These are phyloP conservation scores for Asbolus verrucosus DNA, from an alignment of 1,140 invertebrate genomes.

Conservation along the genomic window DNA sequence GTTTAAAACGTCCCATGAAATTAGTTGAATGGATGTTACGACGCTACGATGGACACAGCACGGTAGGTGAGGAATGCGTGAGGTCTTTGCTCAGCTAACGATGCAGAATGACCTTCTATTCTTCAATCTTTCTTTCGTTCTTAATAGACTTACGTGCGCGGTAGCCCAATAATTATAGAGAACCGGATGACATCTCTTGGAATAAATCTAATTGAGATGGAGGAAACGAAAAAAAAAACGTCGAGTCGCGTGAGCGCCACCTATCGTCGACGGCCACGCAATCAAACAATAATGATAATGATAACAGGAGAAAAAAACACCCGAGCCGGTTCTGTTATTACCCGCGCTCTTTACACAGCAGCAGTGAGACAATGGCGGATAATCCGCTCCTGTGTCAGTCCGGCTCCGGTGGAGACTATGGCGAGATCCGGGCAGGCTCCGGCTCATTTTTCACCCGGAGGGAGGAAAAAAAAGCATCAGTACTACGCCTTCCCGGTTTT, in stretches of 20 bases:
- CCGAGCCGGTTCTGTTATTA: too few relatives aligned
- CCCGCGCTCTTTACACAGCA: too few relatives aligned
- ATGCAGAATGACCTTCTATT: constrained; percentile 40
- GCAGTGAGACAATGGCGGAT: background rate
- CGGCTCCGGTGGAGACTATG: constrained; percentile 24
- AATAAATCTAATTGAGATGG: constrained; percentile 39
- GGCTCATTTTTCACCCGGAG: constrained; percentile 31
- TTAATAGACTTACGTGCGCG: constrained; percentile 38
- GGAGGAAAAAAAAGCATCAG: constrained; percentile 26
- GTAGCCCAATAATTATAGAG: constrained; percentile 39
- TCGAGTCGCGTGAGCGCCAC: constrained; percentile 3
- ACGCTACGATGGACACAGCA: constrained; percentile 3
- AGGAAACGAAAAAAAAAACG: constrained; percentile 1
- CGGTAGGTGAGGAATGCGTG: constrained; percentile 37
- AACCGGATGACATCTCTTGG: constrained; percentile 38
- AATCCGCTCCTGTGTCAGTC: constrained; percentile 30
- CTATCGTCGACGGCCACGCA: constrained; percentile 6
- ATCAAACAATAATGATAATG: constrained; percentile 8
- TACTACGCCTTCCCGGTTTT: constrained; percentile 36
- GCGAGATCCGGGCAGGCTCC: constrained; percentile 22
- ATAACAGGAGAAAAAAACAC: too few relatives aligned
- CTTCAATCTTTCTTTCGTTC: constrained; percentile 31
- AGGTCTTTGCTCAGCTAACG: constrained; percentile 45
- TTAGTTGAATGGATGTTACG: constrained; percentile 18
- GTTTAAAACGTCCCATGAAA: constrained; percentile 26